Base-by-base conservation (phyloP, 2,888 invertebrate species). In the Apodemia duryi region DNA sequence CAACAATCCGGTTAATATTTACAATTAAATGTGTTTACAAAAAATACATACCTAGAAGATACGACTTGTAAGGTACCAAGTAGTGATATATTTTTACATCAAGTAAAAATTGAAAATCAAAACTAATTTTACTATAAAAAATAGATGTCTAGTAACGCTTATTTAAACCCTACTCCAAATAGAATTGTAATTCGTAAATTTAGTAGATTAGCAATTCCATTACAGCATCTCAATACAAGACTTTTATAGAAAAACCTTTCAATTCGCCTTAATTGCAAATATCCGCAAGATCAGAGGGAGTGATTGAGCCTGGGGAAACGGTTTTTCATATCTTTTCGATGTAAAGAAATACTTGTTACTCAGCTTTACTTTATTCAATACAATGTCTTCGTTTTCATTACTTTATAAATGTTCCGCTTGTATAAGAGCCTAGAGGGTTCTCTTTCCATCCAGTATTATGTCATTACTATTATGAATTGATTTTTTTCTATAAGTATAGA, bases 271-370 rank as follows among this genome's bases (percentile, higher is more conserved):
- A 69, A 72, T 70, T 68, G 66, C 64, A 69, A 67, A 65, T 65
- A 69, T 65, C 67, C 63, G 66, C 65, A 63, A 70, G 65, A 65
- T 73, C 66, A 67, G 69, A 71, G 71, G 68, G 70, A 73, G 63
- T 69, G 67, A 70, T 70, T 66, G 67, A 66, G 68, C 64, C 63
- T 21, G 65, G 70, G 67, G 67, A 68, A 35, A 69, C 11, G 32
- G 6, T 13, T 60, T 60, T 54, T 60, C 57, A 60, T 60, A 32
- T 35, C 32, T 60, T 32, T 6, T n/a, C 7, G 13, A 60, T 35
- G 29, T 35, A 13, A 60, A 60, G 57, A 35, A 60, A 32, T 32
- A 60, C 57, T 60, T 32, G 57, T 35, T 13, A 35, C 49, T 60
- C 6, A 60, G 35, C 57, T 60, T n/a, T 60, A 60, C 13, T 57